A percentile compares a stretch with the other conserved stretches of the same genome.
Evolutionary conservation across 37 sponge, comb jelly and placozoan species (phyloP).

Genomic region (Oopsacas minuta): DNA sequence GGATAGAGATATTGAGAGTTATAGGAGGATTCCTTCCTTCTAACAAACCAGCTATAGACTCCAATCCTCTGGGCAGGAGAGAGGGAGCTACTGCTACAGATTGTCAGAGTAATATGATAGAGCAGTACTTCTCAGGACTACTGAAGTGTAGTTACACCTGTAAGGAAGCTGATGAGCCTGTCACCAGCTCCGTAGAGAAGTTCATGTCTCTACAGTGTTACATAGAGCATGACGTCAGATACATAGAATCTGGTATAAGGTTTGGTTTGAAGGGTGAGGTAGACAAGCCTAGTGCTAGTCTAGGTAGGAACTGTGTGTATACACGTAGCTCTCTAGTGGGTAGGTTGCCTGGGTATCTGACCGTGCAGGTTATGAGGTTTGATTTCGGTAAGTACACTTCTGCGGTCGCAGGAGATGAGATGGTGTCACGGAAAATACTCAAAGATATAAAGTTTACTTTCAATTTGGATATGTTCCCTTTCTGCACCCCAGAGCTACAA

Average conservation of each 20-base stretch:
- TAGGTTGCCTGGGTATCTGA: constrained; percentile 80
- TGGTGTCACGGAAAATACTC: constrained; percentile 57
- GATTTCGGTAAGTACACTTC: constrained; percentile 43
- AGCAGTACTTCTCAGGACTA: background rate
- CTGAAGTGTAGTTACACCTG: background rate
- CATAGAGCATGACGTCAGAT: constrained; percentile 13
- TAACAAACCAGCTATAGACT: constrained; percentile 23
- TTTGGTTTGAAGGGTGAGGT: constrained; percentile 59
- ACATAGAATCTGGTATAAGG: background rate
- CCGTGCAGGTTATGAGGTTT: constrained; percentile 84
- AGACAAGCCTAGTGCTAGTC: constrained; percentile 61
- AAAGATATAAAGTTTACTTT: constrained; percentile 27
- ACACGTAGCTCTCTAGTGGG: constrained; percentile 41
- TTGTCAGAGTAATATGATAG: background rate
- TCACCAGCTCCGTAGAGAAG: constrained; percentile 8
- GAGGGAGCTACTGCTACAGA: background rate
- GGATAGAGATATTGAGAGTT: constrained; percentile 50
- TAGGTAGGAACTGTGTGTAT: constrained; percentile 74
- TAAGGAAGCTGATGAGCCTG: background rate
- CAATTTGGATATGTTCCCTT: constrained; percentile 67
- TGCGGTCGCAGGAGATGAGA: constrained; percentile 39
- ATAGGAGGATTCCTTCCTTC: constrained; percentile 25
- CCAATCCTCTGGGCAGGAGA: background rate
- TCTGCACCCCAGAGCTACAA: constrained; percentile 82
- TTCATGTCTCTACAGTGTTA: background rate